Evolutionary conservation across 2,113 vertebrate species (phyloP).

Genomic region (Furnarius figulus): DNA sequence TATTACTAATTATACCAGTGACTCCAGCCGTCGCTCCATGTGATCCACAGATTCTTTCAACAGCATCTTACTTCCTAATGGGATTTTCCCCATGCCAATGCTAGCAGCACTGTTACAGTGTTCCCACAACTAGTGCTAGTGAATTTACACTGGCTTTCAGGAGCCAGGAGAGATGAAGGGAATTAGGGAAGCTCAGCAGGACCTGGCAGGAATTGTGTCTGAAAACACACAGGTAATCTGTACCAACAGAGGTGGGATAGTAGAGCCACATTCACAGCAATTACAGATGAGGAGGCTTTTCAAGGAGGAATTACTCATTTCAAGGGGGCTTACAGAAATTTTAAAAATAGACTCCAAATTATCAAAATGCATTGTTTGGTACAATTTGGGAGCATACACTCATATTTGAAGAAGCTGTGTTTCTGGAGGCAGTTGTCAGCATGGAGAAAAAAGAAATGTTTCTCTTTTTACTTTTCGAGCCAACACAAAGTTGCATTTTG

Average conservation of each 20-base stretch:
- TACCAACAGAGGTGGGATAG: background rate
- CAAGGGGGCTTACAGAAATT: background rate
- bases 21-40: background rate
- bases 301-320: background rate
- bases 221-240: background rate
- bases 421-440: background rate
- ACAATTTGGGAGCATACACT: background rate
- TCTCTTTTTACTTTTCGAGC: background rate
- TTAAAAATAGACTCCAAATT: background rate
- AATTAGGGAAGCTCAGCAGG: conserved; percentile 31
- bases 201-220: background rate
- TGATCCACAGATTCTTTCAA: conserved; percentile 24
- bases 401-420: background rate
- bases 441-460: background rate
- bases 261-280: background rate
- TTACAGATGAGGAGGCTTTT: background rate
- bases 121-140: background rate
- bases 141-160: background rate
- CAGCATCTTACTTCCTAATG: background rate
- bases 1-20: conserved; percentile 14
- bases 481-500: background rate
- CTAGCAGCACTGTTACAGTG: background rate
- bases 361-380: background rate
- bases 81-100: background rate
- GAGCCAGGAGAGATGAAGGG: background rate